Evolutionary conservation across 1,140 invertebrate genomes (phyloP).

Genomic region (Teleogryllus occipitalis): DNA sequence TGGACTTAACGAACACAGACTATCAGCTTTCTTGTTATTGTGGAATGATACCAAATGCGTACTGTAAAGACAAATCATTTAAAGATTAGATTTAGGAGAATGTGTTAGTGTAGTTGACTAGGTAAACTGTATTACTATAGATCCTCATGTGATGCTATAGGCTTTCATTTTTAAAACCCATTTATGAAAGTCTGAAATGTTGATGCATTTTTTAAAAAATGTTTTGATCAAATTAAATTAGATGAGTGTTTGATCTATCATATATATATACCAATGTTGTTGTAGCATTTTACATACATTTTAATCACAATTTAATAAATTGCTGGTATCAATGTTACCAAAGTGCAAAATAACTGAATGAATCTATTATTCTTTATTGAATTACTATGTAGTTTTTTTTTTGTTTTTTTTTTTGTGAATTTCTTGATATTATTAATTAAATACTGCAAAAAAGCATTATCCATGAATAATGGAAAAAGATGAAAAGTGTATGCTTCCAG

Average conservation of each 20-base stretch:
- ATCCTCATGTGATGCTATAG: background rate
- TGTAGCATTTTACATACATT: slow-evolving; percentile 5
- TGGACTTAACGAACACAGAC: background rate
- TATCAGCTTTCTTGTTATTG: slow-evolving; percentile 5
- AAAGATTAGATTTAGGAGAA: background rate
- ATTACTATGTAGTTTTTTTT: background rate
- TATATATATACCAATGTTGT: background rate
- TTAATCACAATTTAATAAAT: background rate
- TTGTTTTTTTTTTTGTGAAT: background rate
- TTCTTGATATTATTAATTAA: background rate
- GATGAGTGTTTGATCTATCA: slow-evolving; percentile 4
- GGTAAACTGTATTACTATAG: background rate
- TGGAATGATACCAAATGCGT: background rate
- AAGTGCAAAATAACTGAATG: background rate
- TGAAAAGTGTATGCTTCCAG: background rate
- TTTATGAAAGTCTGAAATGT: slow-evolving; percentile 1
- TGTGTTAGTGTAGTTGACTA: background rate
- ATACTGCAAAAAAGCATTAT: background rate
- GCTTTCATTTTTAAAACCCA: slow-evolving; percentile 1
- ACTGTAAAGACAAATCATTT: slow-evolving; percentile 2
- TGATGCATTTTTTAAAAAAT: background rate
- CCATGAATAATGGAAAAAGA: background rate
- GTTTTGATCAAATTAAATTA: slow-evolving; percentile 6
- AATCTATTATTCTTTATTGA: background rate
- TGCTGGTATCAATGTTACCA: slow-evolving; percentile 1